A percentile compares a stretch with the other conserved stretches of the same genome.
phyloP scores from a whole-genome alignment of 2,888 invertebrate species.

The Eledona agricola region DNA sequence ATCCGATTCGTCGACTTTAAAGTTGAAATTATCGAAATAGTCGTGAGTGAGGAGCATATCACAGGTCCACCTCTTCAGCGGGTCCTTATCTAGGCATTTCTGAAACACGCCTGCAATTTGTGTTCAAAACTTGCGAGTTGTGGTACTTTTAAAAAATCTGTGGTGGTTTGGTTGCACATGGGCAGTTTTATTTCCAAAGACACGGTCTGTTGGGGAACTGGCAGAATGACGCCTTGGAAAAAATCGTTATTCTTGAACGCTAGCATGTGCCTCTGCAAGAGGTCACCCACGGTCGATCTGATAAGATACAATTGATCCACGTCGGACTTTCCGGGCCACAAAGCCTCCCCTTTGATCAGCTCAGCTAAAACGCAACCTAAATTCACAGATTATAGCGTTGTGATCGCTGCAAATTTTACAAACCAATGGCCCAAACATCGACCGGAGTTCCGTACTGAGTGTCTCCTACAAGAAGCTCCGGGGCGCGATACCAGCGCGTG shows the following conservation, averaged over 20 bases:
- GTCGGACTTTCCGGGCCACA: slow-evolving; percentile 99
- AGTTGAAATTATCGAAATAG: slow-evolving; percentile 90
- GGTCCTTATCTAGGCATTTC: slow-evolving; percentile 97
- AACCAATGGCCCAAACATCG: slow-evolving; percentile 98
- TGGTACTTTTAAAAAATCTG: slow-evolving; percentile 86
- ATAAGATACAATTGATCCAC: slow-evolving; percentile 98
- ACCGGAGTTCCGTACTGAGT: slow-evolving; percentile 91
- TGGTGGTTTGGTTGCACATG: slow-evolving; percentile 73
- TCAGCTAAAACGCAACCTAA: slow-evolving; percentile 88
- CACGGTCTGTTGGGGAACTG: slow-evolving; percentile 87
- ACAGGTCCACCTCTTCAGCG: slow-evolving; percentile 89
- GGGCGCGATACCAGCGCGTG: slow-evolving; percentile 98
- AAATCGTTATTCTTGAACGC: slow-evolving; percentile 95
- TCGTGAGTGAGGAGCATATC: slow-evolving; percentile 88
- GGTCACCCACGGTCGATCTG: slow-evolving; percentile 91
- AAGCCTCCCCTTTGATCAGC: slow-evolving; percentile 85
- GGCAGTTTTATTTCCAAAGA: slow-evolving; percentile 89
- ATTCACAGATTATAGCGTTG: slow-evolving; percentile 20
- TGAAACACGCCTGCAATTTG: no score
- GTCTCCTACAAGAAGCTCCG: slow-evolving; percentile 96
- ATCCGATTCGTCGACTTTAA: slow-evolving; percentile 79
- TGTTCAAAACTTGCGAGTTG: no score
- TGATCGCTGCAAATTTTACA: background rate
- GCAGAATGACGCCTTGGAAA: slow-evolving; percentile 89
- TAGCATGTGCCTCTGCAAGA: slow-evolving; percentile 92